Evolutionary conservation across 2,113 vertebrate species (phyloP).

Genomic region (Agapornis roseicollis): DNA sequence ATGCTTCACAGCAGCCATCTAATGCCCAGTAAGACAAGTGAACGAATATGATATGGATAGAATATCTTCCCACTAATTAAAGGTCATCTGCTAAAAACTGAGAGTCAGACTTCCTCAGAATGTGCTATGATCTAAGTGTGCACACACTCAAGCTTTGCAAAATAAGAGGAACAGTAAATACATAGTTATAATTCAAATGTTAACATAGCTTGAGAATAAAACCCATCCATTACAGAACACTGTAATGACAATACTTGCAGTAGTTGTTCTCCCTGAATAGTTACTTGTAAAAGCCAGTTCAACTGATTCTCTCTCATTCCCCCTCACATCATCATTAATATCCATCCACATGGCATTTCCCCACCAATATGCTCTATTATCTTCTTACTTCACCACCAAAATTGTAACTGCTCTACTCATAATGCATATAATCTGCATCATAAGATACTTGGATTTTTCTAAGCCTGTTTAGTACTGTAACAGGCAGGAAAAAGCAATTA

Average conservation of each 20-base stretch:
- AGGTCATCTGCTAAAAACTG: slow-evolving; percentile 68
- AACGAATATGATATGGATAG: slow-evolving; percentile 70
- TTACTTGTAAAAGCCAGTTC: neutral
- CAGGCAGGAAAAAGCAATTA: slow-evolving; percentile 62
- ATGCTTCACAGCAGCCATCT: slow-evolving; percentile 73
- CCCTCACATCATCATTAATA: neutral
- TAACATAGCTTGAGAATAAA: neutral
- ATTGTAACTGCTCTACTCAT: neutral
- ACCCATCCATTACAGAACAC: neutral
- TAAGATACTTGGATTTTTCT: neutral
- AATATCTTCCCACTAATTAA: slow-evolving; percentile 73
- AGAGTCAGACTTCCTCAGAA: slow-evolving; percentile 16
- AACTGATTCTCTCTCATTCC: neutral
- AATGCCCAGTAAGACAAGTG: slow-evolving; percentile 72
- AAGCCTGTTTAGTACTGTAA: slow-evolving; percentile 22
- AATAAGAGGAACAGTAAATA: neutral
- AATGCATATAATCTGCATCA: neutral
- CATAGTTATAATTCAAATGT: neutral
- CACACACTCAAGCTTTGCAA: neutral
- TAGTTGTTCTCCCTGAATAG: neutral
- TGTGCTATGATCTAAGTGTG: neutral
- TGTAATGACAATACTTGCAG: neutral
- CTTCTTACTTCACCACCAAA: neutral
- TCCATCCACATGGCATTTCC: neutral
- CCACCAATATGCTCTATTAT: neutral